Evolutionary conservation across 2,888 invertebrate species (phyloP), one percentile per base, ranked within the genome.

Genomic region (Julus scandinavius): DNA sequence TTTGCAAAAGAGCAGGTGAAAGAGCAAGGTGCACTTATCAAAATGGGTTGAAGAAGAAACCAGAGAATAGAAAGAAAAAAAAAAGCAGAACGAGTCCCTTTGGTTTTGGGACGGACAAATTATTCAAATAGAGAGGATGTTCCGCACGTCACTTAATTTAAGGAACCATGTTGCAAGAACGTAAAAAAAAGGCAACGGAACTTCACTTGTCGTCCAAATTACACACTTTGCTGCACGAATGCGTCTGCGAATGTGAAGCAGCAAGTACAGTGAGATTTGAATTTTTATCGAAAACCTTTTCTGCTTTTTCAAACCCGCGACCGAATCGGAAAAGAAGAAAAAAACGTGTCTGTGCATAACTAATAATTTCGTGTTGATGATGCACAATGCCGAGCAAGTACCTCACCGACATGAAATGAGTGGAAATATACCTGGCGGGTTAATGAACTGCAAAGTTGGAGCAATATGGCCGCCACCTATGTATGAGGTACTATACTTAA

Each of bases 121-220:
- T 85, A 85, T 85, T 50, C 85, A 85, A 85, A 85, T 50, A 85
- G 85, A 45, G 45, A 50, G 50, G 85, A 85, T 45, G 45, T 50
- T 85, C 45, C 50, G 50, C 85, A 85, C 85, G 50, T 85, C 85
- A 49, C 85, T 49, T 85, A 45, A 45, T 45, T 85, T 50, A 85
- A 85, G 50, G 45, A 85, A 85, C 45, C 50, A 45, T 1, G 41
- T 11, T 45, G 85, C 17, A 29, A 85, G 11, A 85, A 85, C 7
- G 9, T 80, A 85, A 29, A 84, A 84, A 41, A 45, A 38, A 85
- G 85, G 45, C 85, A 87, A 87, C 87, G 87, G 87, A 87, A 87
- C 87, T 87, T 63, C 87, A 87, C 87, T 87, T 87, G 87, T 87
- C 87, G 80, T 72, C 41, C 85, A 72, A 87, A 87, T 87, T 87